Evolutionary conservation across 2,113 vertebrate species (phyloP).

Genomic region (Raja brachyura): DNA sequence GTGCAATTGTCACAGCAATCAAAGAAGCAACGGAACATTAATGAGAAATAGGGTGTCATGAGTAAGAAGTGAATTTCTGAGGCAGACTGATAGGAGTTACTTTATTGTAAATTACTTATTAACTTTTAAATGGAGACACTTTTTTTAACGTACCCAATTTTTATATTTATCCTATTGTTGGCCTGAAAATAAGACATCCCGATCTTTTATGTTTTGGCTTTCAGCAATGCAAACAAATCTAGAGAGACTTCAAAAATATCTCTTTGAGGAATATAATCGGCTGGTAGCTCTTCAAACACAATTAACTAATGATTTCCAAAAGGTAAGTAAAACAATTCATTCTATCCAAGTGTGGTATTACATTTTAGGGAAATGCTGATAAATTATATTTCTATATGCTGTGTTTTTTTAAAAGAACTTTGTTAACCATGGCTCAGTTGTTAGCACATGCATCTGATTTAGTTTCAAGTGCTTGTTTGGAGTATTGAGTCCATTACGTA

Average conservation of each 20-base stretch:
- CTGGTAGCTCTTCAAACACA: conserved; percentile 59
- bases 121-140: background rate
- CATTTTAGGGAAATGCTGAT: background rate
- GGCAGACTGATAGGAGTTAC: background rate
- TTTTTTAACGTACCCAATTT: background rate
- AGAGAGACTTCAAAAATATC: conserved; percentile 58
- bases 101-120: background rate
- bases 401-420: background rate
- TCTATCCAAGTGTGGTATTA: background rate
- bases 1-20: background rate
- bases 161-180: background rate
- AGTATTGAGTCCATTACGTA: background rate
- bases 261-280: conserved; percentile 62
- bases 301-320: conserved; percentile 53
- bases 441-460: background rate
- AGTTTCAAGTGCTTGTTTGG: background rate
- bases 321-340: conserved; percentile 51
- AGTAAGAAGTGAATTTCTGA: background rate
- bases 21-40: background rate
- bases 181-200: background rate
- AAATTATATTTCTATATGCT: background rate
- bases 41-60: background rate
- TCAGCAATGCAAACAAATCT: conserved; percentile 61
- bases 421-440: background rate
- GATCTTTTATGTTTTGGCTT: conserved; percentile 36